Evolutionary conservation across 1,140 invertebrate genomes (phyloP), one percentile per base, ranked within the genome.

Genomic region (Luehdorfia chinensis): DNA sequence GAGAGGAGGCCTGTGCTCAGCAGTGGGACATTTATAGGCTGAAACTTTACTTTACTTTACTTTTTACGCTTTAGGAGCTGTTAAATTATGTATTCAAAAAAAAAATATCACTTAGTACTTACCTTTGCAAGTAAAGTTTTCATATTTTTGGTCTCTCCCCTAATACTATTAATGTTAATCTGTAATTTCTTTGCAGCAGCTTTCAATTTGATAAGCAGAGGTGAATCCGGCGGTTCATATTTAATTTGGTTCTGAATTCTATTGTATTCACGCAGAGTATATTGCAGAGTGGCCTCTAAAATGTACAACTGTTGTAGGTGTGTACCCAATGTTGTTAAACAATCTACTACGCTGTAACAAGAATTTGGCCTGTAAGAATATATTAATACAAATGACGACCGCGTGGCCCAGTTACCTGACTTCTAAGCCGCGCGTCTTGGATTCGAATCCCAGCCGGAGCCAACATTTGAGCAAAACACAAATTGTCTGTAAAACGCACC

Each of bases 251-350:
- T 59, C 7, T 75, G 66, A 25, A 79, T 55, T 36, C 49, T 74
- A 30, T 52, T 65, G 15, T 72, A 84, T 19, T 76, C 74, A 1
- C 79, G 61, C 19, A 83, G 27, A 4, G 63, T 50, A 21, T 86
- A 86, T 44, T 72, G 66, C 15, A 86, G 34, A 1, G 77, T 76
- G 1, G 71, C 61, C 46, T 86, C 76, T 43, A 83, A 53, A n/a
- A 84, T 71, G 36, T 84, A 84, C 32, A 86, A 32, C 45, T 84
- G 83, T 50, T 80, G 74, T 18, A 86, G 36, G 36, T 84, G 80
- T 14, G 57, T 70, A 0, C 81, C 84, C n/a, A 84, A 49, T n/a
- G 71, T 50, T n/a, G 73, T 75, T 9, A 87, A 33, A 50, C 77
- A 84, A 41, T 79, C 72, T 14, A 75, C 27, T 2, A 80, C 64